Base-by-base conservation (phyloP, 1,140 invertebrate genomes). In the Tetranychus urticae region DNA sequence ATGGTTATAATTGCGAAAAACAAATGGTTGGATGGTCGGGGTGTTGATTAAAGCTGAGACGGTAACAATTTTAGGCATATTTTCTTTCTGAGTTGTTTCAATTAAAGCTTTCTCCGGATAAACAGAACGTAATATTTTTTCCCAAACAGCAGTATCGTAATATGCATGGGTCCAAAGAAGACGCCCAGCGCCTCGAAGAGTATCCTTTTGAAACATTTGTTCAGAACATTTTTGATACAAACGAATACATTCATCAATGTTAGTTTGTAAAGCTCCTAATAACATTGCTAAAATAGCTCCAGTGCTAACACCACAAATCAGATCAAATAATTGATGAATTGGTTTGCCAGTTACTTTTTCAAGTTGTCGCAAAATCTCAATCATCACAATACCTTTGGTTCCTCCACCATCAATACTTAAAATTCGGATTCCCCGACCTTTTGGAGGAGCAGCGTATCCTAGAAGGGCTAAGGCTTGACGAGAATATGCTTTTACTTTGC, bases 371-470 rank as follows among this genome's bases (percentile, higher is more conserved):
- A 91, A 70, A 69, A 88, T 81, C 73, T 87, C 81, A 55, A 90
- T 78, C 0, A 85, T 83, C 23, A 88, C 76, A 14, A 90, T 75
- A 37, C 86, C 87, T 60, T 86, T 80, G 39, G 60, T 61, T 58
- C 89, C 89, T 42, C 89, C 89, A 7, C 89, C 89, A 76, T 94
- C 89, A 65, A 93, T 85, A 0, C 84, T 79, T 13, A 94, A 73
- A 58, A 93, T 81, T 70, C 84, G 76, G 36, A 91, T 82, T 5
- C 89, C 88, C 61, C 75, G 73, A 5, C 80, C 79, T 64, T 77
- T 78, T 4, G 84, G 73, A 39, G 85, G 81, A 62, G 80, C 76
- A 8, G 77, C 72, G 69, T 86, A 79, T 6, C 88, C 88, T 58
- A 90, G 70, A 37, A 88, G 77, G 83, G 80, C 65, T 76, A 55